Conservation (phyloP, 2,113 vertebrate genomes). For the Callocephalon fimbriatum region DNA sequence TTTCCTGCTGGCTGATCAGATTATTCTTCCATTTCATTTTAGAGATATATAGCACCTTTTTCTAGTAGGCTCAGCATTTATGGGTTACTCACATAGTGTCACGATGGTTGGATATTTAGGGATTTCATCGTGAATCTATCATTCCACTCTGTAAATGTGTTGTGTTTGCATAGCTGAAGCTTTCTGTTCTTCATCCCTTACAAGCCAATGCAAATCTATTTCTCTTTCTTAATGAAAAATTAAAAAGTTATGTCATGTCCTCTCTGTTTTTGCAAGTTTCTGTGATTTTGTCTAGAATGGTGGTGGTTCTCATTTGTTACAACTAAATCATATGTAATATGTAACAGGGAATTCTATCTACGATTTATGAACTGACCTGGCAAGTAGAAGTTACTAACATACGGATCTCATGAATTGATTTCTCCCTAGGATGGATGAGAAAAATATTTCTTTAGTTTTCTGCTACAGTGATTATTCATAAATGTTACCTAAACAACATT, state of each 20-base stretch:
- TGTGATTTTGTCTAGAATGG: not conserved
- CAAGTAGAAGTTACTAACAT: not conserved
- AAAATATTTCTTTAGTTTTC: not conserved
- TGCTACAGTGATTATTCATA: not conserved
- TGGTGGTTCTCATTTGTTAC: not conserved
- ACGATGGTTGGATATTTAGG: not conserved
- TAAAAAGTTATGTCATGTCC: not conserved
- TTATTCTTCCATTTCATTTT: not conserved
- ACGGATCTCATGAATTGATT: not conserved
- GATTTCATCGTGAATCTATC: not conserved
- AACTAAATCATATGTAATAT: not conserved
- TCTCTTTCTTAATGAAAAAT: not conserved
- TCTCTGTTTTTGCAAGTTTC: not conserved
- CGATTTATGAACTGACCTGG: not conserved
- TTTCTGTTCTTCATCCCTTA: not conserved
- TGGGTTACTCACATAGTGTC: not conserved
- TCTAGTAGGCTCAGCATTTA: not conserved
- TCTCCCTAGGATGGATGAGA: not conserved
- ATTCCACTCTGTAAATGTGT: not conserved
- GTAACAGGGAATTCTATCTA: not conserved
- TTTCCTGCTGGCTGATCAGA: not conserved
- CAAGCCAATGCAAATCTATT: not conserved
- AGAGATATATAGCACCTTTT: not conserved
- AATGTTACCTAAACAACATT: not conserved
- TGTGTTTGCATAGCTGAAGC: not conserved